Evolutionary conservation across 2,797 vertebrate genomes (phyloP).

Genomic region (Leptodactylus fallax): DNA sequence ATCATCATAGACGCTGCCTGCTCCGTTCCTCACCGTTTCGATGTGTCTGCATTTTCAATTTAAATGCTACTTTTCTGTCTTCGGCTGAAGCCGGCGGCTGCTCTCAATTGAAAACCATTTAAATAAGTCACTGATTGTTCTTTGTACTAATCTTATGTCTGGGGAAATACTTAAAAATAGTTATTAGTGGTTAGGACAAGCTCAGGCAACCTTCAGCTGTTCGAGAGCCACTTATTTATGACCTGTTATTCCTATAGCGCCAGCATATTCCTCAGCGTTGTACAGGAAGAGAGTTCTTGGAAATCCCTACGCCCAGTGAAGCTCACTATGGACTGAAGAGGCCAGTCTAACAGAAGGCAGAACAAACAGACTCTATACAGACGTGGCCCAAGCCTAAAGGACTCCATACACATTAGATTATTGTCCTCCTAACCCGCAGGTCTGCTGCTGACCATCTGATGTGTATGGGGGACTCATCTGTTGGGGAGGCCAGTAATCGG

Average conservation of each 20-base stretch:
- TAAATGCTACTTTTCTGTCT: slow-evolving; percentile 19
- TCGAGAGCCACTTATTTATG: not conserved
- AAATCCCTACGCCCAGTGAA: too few species aligned
- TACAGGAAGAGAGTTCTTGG: not conserved
- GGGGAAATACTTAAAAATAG: slow-evolving; percentile 22
- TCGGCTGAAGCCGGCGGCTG: slow-evolving; percentile 8
- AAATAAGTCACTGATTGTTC: slow-evolving; percentile 12
- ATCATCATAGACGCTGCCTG: slow-evolving; percentile 26
- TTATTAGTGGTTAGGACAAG: slow-evolving; percentile 7
- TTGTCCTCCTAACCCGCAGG: too few species aligned
- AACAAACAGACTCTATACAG: too few species aligned
- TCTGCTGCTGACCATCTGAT: too few species aligned
- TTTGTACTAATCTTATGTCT: slow-evolving; percentile 30
- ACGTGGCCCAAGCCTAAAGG: too few species aligned
- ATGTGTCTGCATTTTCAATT: slow-evolving; percentile 38
- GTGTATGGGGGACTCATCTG: too few species aligned
- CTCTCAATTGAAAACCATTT: slow-evolving; percentile 5
- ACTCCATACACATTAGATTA: too few species aligned
- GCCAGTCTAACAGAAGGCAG: too few species aligned
- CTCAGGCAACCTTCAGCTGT: not conserved
- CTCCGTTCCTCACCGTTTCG: not conserved
- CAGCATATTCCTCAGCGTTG: not conserved
- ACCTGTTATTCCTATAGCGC: not conserved
- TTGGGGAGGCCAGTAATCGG: too few species aligned
- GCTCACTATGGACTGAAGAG: too few species aligned